phyloP scores from a whole-genome alignment of 2,113 vertebrate genomes.

The Cololabis saira region DNA sequence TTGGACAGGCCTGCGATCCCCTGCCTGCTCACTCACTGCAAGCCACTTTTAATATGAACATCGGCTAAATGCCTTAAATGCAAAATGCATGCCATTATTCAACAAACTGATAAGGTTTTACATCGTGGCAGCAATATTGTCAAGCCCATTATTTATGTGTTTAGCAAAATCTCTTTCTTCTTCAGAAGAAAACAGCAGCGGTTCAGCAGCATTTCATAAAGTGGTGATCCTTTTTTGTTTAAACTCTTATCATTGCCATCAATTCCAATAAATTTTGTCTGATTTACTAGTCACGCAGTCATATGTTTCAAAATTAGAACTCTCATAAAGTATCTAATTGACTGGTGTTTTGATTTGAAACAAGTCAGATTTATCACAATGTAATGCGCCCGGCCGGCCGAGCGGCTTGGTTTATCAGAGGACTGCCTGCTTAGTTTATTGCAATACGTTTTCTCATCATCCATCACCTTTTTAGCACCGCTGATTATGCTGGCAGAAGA shows the following conservation, averaged over 20 bases:
- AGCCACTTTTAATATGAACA: conserved; percentile 10
- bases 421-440: conserved; percentile 55
- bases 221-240: conserved; percentile 13
- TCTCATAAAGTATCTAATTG: conserved; percentile 45
- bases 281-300: background rate
- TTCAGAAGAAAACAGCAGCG: background rate
- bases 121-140: conserved; percentile 8
- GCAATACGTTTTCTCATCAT: conserved; percentile 57
- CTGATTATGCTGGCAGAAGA: conserved; percentile 70
- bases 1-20: conserved; percentile 45
- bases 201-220: conserved; percentile 6
- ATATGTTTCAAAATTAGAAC: conserved; percentile 41
- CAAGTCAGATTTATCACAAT: conserved; percentile 44
- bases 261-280: conserved; percentile 1
- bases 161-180: conserved; percentile 7
- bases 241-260: background rate
- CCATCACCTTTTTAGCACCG: conserved; percentile 71
- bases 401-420: conserved; percentile 45
- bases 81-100: conserved; percentile 36
- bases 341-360: conserved; percentile 44
- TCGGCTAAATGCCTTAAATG: conserved; percentile 53
- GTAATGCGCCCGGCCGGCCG: conserved; percentile 10
- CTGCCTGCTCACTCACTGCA: conserved; percentile 31
- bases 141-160: conserved; percentile 16
- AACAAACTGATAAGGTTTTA: conserved; percentile 37